Evolutionary conservation across 2,113 vertebrate species (phyloP).

Genomic region (Heterocephalus glaber): DNA sequence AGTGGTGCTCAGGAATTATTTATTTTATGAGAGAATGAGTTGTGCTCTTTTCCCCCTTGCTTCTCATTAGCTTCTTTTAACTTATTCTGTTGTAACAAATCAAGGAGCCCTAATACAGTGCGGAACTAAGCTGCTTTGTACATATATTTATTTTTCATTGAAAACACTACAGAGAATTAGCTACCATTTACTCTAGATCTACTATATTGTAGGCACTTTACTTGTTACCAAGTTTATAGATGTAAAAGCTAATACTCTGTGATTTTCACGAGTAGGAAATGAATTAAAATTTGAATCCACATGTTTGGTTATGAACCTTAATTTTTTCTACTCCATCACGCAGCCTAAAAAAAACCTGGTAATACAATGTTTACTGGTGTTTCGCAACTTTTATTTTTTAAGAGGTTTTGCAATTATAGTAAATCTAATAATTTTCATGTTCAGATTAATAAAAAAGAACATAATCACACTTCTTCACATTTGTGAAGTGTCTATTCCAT

Average conservation of each 20-base stretch:
- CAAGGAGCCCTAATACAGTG: neutral
- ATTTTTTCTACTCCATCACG: neutral
- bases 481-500: neutral
- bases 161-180: neutral
- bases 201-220: neutral
- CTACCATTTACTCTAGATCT: neutral
- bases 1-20: neutral
- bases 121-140: neutral
- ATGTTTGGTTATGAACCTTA: neutral
- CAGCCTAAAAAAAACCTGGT: neutral
- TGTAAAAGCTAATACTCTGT: neutral
- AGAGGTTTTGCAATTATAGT: neutral
- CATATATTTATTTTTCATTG: neutral
- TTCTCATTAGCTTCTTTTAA: neutral
- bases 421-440: neutral
- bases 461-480: neutral
- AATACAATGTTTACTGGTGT: neutral
- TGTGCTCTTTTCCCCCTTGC: neutral
- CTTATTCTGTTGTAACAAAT: neutral
- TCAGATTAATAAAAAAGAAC: neutral
- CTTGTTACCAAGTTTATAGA: neutral
- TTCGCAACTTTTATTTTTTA: neutral
- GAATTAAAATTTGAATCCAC: neutral
- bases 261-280: neutral
- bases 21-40: neutral